Evolutionary conservation across 2,113 vertebrate species (phyloP).

Genomic region (Leptobrachium ailaonicum): DNA sequence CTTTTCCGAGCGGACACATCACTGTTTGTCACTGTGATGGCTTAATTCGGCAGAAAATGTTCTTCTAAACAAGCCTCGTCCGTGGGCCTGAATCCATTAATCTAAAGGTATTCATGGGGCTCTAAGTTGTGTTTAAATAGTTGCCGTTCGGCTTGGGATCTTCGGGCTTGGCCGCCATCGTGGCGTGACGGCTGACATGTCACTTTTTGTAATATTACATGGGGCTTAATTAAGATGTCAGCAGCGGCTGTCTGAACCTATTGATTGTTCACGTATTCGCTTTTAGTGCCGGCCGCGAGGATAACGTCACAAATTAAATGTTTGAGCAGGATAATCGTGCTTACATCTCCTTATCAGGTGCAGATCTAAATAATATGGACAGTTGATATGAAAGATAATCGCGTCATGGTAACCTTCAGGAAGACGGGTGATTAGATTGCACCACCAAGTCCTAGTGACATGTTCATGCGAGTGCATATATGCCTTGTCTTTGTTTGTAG

Average conservation of each 20-base stretch:
- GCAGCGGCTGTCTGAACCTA: conserved; percentile 72
- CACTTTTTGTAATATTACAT: conserved; percentile 62
- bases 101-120: neutral
- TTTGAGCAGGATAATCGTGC: conserved; percentile 56
- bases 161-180: neutral
- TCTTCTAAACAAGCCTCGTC: neutral
- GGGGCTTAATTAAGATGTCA: conserved; percentile 74
- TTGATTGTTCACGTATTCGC: conserved; percentile 67
- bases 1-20: neutral
- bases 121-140: conserved; percentile 1
- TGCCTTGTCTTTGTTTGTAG: conserved; percentile 19
- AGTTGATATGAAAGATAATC: conserved; percentile 25
- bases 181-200: conserved; percentile 63
- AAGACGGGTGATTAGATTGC: conserved; percentile 4
- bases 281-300: conserved; percentile 53
- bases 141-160: neutral
- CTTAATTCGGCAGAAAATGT: conserved; percentile 1
- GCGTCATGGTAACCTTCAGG: conserved; percentile 35
- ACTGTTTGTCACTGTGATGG: neutral
- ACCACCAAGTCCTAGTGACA: conserved; percentile 31
- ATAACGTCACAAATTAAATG: conserved; percentile 53
- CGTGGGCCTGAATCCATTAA: conserved; percentile 33
- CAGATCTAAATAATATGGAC: conserved; percentile 1
- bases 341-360: conserved; percentile 44
- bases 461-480: conserved; percentile 41